phyloP scores from a whole-genome alignment of 2,888 invertebrate genomes.

The Ectemnius cavifrons region DNA sequence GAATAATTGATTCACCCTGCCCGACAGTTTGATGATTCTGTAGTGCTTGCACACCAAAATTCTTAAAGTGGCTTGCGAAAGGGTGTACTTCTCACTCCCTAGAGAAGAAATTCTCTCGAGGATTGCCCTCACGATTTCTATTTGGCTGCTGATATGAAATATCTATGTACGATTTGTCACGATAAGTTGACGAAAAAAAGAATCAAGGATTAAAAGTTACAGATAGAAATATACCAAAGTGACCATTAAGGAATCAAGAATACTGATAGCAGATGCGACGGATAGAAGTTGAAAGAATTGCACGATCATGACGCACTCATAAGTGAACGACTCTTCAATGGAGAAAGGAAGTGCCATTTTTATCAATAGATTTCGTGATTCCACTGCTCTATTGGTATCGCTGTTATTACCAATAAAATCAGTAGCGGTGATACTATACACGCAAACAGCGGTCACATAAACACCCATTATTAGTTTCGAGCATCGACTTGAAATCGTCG shows the following conservation, averaged over 20 bases:
- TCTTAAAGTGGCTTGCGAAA: neutral
- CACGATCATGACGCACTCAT: constrained; percentile 25
- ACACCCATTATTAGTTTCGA: constrained; percentile 34
- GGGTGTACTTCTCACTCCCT: neutral
- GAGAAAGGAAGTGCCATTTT: constrained; percentile 50
- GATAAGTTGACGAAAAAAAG: neutral
- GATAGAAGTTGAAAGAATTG: constrained; percentile 39
- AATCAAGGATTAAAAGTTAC: neutral
- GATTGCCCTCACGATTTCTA: constrained; percentile 44
- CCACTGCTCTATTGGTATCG: neutral
- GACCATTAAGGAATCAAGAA: constrained; percentile 41
- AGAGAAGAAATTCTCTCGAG: constrained; percentile 19
- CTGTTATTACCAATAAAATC: neutral
- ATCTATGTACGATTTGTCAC: constrained; percentile 33
- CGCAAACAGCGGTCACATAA: constrained; percentile 25
- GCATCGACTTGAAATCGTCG: constrained; percentile 26
- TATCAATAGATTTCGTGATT: constrained; percentile 37
- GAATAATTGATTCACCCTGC: constrained; percentile 52
- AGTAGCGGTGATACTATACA: constrained; percentile 28
- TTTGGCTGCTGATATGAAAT: constrained; percentile 50
- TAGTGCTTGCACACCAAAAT: constrained; percentile 41
- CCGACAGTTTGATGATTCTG: constrained; percentile 46
- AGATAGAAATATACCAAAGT: constrained; percentile 41
- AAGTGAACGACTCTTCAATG: constrained; percentile 28
- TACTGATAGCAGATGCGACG: constrained; percentile 18